Conservation (phyloP, 2,113 vertebrate genomes). For the Equus quagga region DNA sequence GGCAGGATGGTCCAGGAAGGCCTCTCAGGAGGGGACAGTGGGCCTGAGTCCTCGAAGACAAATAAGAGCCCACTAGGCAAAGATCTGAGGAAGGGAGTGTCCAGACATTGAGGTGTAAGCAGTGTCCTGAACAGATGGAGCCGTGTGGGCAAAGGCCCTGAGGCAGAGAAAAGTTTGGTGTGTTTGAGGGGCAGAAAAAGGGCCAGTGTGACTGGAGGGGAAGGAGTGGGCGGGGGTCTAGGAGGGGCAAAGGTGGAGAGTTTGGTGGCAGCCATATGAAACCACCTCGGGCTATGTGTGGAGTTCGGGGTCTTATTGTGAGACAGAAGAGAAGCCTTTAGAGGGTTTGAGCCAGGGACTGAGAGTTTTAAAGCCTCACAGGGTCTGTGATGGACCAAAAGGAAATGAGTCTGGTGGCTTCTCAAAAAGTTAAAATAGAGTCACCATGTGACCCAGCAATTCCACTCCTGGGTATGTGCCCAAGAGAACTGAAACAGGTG, state of each 20-base stretch:
- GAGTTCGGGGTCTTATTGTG: neutral
- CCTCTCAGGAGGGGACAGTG: neutral
- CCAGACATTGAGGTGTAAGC: neutral
- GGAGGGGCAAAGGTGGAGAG: neutral
- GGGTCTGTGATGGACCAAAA: neutral
- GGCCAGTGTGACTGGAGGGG: neutral
- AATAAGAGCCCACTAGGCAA: neutral
- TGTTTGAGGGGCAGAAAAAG: neutral
- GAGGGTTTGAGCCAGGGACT: neutral
- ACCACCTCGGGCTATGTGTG: neutral
- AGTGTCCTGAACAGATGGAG: neutral
- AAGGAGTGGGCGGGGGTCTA: no score
- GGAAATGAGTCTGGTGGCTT: neutral
- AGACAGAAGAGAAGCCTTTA: neutral
- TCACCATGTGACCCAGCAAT: neutral
- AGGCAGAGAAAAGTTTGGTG: neutral
- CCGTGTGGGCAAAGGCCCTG: neutral
- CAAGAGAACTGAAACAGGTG: conserved; percentile 24
- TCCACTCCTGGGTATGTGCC: neutral
- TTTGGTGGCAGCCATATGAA: neutral
- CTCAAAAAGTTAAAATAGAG: neutral
- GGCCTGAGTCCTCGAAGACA: neutral
- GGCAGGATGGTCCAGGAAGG: neutral
- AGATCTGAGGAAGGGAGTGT: neutral
- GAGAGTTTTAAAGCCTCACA: neutral